Conservation (phyloP, 1,140 invertebrate genomes). For the Ostrea edulis region DNA sequence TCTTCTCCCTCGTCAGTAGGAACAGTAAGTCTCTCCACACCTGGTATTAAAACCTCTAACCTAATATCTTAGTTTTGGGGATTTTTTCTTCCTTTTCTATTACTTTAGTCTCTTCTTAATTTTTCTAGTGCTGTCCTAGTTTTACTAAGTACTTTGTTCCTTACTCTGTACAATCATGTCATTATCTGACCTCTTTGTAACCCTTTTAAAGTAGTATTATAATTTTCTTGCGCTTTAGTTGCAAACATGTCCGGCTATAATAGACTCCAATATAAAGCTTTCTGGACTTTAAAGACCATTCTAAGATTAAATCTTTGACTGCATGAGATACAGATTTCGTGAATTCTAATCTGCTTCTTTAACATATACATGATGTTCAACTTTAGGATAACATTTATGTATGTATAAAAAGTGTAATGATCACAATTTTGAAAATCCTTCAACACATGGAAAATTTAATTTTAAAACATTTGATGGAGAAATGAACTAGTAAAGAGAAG, state of each 20-base stretch:
- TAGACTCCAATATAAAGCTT: neutral
- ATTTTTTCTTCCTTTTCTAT: neutral
- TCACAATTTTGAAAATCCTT: no score
- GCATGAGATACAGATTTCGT: neutral
- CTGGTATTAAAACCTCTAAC: neutral
- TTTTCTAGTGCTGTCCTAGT: neutral
- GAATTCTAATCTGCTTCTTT: neutral
- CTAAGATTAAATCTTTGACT: neutral
- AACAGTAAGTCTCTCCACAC: constrained; percentile 31
- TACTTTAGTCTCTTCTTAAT: neutral
- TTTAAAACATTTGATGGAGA: neutral
- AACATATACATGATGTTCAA: no score
- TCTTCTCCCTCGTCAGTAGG: neutral
- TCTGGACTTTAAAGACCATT: neutral
- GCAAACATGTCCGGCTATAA: neutral
- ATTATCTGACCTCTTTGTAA: constrained; percentile 23
- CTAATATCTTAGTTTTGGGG: constrained; percentile 13
- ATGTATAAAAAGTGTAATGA: no score
- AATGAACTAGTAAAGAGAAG: no score
- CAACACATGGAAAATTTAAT: neutral
- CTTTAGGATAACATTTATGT: no score
- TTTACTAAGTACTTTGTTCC: neutral
- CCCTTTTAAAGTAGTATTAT: neutral
- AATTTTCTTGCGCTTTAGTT: neutral
- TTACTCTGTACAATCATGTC: neutral